Conservation (phyloP, 1,140 invertebrate genomes). For the Marisa cornuarietis region DNA sequence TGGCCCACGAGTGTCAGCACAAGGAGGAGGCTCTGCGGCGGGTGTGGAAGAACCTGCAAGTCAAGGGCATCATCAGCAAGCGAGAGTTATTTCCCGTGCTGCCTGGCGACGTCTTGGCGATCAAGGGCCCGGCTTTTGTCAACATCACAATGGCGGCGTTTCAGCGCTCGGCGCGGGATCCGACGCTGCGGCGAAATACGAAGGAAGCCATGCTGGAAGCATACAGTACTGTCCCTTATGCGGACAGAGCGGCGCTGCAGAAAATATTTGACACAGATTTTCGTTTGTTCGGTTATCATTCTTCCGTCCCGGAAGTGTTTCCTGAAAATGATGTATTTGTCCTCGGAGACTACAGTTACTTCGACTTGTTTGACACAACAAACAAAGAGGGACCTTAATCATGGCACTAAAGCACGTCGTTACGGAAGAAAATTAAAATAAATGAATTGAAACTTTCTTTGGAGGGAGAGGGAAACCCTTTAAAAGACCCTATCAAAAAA, state of each 20-base stretch:
- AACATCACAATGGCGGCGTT: neutral
- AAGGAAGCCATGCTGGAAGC: neutral
- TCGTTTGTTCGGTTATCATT: neutral
- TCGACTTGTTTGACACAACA: neutral
- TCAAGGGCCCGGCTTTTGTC: neutral
- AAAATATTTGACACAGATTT: slow-evolving; percentile 2
- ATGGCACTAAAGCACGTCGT: too few relatives aligned
- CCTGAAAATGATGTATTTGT: neutral
- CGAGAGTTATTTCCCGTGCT: neutral
- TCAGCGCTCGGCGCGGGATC: neutral
- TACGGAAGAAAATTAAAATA: too few relatives aligned
- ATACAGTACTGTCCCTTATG: neutral
- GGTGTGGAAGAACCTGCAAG: neutral
- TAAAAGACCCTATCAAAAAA: too few relatives aligned
- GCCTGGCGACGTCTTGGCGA: neutral
- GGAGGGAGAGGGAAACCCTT: too few relatives aligned
- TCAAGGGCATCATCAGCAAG: neutral
- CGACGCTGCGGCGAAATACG: neutral
- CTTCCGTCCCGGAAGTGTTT: neutral
- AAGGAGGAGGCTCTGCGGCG: neutral
- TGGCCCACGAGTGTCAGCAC: neutral
- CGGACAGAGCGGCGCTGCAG: neutral
- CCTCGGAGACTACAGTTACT: neutral
- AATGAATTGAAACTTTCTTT: too few relatives aligned
- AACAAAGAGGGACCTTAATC: neutral